Evolutionary conservation across 2,888 invertebrate species (phyloP), one percentile per base, ranked within the genome.

Genomic region (Incurvaria masculella): DNA sequence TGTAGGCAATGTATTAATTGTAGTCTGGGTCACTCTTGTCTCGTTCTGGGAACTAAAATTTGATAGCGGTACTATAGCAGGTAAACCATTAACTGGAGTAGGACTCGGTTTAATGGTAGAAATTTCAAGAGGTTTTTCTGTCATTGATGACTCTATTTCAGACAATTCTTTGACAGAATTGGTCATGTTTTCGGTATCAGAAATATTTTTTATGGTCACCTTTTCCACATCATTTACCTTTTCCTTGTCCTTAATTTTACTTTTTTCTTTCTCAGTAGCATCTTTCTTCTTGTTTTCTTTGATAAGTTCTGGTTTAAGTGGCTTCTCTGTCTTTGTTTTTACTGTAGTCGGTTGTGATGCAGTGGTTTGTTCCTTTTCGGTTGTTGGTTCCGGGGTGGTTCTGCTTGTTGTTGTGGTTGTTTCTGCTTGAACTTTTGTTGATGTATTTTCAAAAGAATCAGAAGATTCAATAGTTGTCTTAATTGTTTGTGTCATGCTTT

Each of bases 51-150:
- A n/a, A n/a, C 20, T 3, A 33, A n/a, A 19, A 19, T 23, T 26
- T 57, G 62, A 48, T 54, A n/a, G 57, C 42, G 0, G 58, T 51
- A 2, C 68, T 63, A 0, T 61, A 26, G 57, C 58, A 2, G 64
- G 53, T 3, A 75, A 49, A 0, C 71, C 73, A 16, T 69, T 69
- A 2, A 72, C 73, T 0, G 76, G 73, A n/a, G 74, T 72, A 1
- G 75, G 64, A 17, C 52, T 38, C 58, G 60, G 68, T 54, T 52
- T 60, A 49, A 62, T 59, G 2, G 52, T 38, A 1, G 52, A 53
- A 47, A 59, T 49, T 60, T 60, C 16, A 17, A 21, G 44, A 19
- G 56, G 61, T 40, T 48, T 58, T 59, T 71, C 66, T 2, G 58
- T 49, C 45, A 71, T 62, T 1, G 76, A 74, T 0, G 74, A 59